Evolutionary conservation across 2,888 invertebrate species (phyloP).

Genomic region (Amiota minor): DNA sequence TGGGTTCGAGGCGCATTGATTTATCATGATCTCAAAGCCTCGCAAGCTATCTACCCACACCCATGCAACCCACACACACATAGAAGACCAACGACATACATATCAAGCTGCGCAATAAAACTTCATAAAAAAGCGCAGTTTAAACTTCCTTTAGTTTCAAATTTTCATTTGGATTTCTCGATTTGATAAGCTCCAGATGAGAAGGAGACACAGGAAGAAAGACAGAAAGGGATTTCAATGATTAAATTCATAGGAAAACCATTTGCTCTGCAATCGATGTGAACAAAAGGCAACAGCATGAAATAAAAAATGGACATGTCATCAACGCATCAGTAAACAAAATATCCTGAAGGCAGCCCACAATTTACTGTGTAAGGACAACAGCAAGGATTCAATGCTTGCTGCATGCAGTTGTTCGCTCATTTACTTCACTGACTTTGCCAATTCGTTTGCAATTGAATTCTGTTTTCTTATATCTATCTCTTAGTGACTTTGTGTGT

Average conservation of each 20-base stretch:
- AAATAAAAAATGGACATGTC: neutral
- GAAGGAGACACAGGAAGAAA: neutral
- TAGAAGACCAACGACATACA: neutral
- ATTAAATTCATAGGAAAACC: constrained; percentile 30
- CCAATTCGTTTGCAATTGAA: constrained; percentile 21
- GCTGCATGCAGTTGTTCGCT: constrained; percentile 48
- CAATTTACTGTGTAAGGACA: too few species aligned
- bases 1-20: constrained; percentile 69
- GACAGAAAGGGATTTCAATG: constrained; percentile 13
- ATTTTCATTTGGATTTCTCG: constrained; percentile 17
- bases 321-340: constrained; percentile 61
- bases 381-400: constrained; percentile 42
- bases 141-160: constrained; percentile 49
- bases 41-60: neutral
- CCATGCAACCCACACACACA: constrained; percentile 16
- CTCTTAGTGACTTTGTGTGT: constrained; percentile 32
- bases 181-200: neutral
- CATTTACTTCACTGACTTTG: constrained; percentile 36
- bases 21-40: constrained; percentile 64
- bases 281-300: constrained; percentile 2
- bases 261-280: constrained; percentile 25
- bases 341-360: constrained; percentile 60
- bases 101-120: constrained; percentile 49
- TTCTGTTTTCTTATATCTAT: constrained; percentile 32
- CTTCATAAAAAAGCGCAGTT: constrained; percentile 51